These are phyloP conservation scores for Cephus sareptanus DNA, from an alignment of 2,888 invertebrate species.

Conservation along the genomic window DNA sequence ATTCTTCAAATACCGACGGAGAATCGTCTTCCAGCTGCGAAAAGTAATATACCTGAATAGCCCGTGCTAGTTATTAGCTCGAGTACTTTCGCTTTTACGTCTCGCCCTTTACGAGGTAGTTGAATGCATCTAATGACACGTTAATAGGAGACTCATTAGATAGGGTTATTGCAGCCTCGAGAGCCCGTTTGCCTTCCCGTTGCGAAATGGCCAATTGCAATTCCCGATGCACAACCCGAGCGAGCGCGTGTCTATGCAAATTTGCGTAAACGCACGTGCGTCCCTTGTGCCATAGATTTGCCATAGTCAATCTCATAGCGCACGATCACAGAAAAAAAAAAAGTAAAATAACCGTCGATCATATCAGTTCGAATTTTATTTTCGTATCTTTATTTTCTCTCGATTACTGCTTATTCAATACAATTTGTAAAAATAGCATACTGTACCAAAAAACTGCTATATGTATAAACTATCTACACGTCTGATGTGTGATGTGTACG, in stretches of 20 bases:
- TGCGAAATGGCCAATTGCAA: not conserved
- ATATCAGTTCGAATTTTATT: slow-evolving; percentile 23
- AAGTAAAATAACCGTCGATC: slow-evolving; percentile 11
- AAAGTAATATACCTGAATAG: not conserved
- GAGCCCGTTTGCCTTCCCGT: not conserved
- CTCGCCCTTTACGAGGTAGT: not conserved
- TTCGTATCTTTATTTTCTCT: slow-evolving; percentile 49
- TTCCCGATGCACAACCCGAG: not conserved
- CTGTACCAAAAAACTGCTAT: slow-evolving; percentile 58
- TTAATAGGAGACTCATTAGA: not conserved
- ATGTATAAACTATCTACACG: slow-evolving; percentile 16
- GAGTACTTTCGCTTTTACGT: not conserved
- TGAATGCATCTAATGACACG: not conserved
- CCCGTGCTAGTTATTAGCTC: not conserved
- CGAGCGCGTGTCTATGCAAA: too few species aligned
- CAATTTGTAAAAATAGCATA: slow-evolving; percentile 64
- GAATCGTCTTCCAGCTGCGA: not conserved
- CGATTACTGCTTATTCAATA: slow-evolving; percentile 57
- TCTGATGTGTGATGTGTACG: not conserved
- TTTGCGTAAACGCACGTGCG: not conserved
- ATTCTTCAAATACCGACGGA: not conserved
- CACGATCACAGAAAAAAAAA: not conserved
- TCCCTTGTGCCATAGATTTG: not conserved
- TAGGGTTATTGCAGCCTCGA: not conserved
- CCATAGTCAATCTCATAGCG: not conserved